Evolutionary conservation across 2,797 vertebrate species (phyloP).

Genomic region (Manis crassicaudata): DNA sequence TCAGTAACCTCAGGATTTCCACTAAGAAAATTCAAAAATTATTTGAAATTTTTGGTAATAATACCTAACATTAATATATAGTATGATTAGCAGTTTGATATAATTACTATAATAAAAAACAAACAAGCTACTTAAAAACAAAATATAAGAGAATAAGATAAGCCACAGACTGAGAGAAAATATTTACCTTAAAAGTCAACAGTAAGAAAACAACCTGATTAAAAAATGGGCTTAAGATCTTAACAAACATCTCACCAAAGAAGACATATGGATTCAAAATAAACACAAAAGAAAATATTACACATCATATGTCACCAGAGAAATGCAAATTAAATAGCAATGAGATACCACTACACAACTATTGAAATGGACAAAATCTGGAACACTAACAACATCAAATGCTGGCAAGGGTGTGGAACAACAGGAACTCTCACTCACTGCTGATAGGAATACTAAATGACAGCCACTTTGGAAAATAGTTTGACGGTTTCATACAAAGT

Average conservation of each 20-base stretch:
- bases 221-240: not conserved
- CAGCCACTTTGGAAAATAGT: not conserved
- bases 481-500: not conserved
- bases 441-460: not conserved
- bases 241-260: not conserved
- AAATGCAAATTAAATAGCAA: not conserved
- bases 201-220: not conserved
- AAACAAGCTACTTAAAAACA: not conserved
- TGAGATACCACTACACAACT: not conserved
- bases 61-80: not conserved
- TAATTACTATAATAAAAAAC: slow-evolving; percentile 29
- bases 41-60: not conserved
- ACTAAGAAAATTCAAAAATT: not conserved
- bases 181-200: not conserved
- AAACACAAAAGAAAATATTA: not conserved
- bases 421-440: not conserved
- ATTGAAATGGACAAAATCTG: not conserved
- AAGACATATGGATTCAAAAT: not conserved
- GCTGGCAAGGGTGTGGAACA: not conserved
- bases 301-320: not conserved
- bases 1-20: not conserved
- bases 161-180: not conserved
- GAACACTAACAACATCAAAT: not conserved
- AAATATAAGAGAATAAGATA: not conserved
- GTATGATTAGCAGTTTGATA: not conserved